These are phyloP conservation scores for Rhinella marina DNA, from an alignment of 2,797 vertebrate genomes.

Conservation along the genomic window DNA sequence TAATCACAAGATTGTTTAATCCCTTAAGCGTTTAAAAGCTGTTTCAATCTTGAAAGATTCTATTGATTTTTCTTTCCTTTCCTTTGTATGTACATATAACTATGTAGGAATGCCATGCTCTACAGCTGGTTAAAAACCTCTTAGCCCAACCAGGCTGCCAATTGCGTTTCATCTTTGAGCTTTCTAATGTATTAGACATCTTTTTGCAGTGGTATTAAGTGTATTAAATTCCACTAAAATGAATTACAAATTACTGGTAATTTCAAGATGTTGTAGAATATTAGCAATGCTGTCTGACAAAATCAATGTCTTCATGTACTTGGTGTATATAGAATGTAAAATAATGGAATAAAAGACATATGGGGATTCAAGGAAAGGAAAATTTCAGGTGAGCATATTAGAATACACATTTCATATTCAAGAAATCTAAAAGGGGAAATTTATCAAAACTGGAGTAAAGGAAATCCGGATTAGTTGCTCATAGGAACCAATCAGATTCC, in stretches of 20 bases:
- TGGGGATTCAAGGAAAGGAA: too few species aligned
- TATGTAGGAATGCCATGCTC: not conserved
- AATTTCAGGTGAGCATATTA: too few species aligned
- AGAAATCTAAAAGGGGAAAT: too few species aligned
- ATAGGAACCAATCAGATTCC: too few species aligned
- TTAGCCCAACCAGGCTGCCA: not conserved
- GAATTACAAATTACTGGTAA: not conserved
- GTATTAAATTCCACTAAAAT: not conserved
- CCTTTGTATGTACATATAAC: not conserved
- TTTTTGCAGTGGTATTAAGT: not conserved
- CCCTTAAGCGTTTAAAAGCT: constrained; percentile 24
- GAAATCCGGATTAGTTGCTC: too few species aligned
- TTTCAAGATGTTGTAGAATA: not conserved
- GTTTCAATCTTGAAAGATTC: not conserved
- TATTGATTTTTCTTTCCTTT: constrained; percentile 12
- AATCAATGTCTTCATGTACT: not conserved
- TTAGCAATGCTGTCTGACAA: not conserved
- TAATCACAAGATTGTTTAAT: constrained; percentile 37
- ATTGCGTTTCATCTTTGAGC: not conserved
- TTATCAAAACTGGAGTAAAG: too few species aligned
- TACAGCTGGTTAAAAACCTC: not conserved
- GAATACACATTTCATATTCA: too few species aligned
- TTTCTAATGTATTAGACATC: not conserved
- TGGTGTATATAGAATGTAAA: too few species aligned
- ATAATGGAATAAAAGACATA: too few species aligned